Evolutionary conservation across 35 echinoderm and acorn worm genomes (phyloP).

Genomic region (Heliocidaris erythrogramma): DNA sequence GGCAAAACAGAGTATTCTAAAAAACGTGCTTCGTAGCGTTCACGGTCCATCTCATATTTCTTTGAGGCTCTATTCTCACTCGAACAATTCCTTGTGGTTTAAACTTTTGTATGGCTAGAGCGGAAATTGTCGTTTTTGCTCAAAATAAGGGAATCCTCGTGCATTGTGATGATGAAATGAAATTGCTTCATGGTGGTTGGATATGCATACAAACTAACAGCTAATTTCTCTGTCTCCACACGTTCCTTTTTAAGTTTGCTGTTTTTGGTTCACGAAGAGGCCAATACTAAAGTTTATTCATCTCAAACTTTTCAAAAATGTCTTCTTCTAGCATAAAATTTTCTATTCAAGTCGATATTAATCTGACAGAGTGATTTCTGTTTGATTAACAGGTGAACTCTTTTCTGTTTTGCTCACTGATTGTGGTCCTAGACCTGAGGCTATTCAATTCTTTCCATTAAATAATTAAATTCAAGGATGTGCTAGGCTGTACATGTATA

Average conservation of each 20-base stretch:
- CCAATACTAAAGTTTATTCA: not conserved
- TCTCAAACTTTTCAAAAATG: no score
- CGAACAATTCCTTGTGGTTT: constrained; percentile 27
- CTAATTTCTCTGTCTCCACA: not conserved
- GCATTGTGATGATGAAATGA: constrained; percentile 1
- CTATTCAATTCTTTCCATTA: no score
- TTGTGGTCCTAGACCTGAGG: no score
- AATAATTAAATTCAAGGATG: no score
- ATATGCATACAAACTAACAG: not conserved
- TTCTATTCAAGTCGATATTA: no score
- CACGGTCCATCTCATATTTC: constrained; percentile 23
- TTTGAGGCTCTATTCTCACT: not conserved
- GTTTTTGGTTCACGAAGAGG: constrained; percentile 1
- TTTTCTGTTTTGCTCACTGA: no score
- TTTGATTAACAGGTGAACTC: no score
- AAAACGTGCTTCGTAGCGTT: not conserved
- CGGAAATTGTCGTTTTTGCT: constrained; percentile 42
- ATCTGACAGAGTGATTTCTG: no score
- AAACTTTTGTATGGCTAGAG: constrained; percentile 22
- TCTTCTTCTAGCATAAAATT: no score
- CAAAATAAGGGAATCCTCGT: constrained; percentile 16
- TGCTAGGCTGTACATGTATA: no score
- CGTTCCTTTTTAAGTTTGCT: not conserved
- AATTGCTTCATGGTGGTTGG: constrained; percentile 15
- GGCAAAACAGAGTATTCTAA: not conserved